phyloP scores from a whole-genome alignment of 2,797 vertebrate species.

The Furcifer pardalis region DNA sequence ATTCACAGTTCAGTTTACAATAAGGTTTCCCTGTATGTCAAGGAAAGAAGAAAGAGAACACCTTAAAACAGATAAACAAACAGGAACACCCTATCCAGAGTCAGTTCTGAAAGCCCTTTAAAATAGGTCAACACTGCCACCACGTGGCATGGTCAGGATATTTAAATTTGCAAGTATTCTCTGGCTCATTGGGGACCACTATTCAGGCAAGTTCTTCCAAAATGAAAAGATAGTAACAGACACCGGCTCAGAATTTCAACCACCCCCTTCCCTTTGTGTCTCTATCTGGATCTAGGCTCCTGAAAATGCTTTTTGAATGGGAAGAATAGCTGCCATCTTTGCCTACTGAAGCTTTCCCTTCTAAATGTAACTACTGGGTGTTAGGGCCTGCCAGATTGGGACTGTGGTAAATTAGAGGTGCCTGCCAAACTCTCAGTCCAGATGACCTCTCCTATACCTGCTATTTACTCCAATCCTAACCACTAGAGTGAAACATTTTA shows the following conservation, averaged over 20 bases:
- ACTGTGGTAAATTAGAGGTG: too few species aligned
- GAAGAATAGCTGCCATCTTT: not conserved
- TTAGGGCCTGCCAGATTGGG: not conserved
- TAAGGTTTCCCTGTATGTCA: not conserved
- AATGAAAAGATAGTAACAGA: not conserved
- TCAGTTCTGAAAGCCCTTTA: not conserved
- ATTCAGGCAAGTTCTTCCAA: not conserved
- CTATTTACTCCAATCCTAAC: too few species aligned
- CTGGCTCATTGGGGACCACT: not conserved
- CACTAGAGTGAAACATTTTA: too few species aligned
- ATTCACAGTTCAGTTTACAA: not conserved
- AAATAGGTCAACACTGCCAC: constrained; percentile 32
- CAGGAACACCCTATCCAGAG: too few species aligned
- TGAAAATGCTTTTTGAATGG: not conserved
- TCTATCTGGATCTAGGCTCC: not conserved
- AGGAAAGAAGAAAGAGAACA: constrained; percentile 10
- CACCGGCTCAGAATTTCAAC: not conserved
- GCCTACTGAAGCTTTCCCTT: not conserved
- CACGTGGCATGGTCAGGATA: not conserved
- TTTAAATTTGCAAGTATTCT: not conserved
- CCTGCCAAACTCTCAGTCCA: too few species aligned
- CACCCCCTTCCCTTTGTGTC: not conserved
- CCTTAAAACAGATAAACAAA: not conserved
- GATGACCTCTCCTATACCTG: too few species aligned
- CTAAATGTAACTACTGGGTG: not conserved